Evolutionary conservation across 2,113 vertebrate genomes (phyloP).

Genomic region (Nymphicus hollandicus): DNA sequence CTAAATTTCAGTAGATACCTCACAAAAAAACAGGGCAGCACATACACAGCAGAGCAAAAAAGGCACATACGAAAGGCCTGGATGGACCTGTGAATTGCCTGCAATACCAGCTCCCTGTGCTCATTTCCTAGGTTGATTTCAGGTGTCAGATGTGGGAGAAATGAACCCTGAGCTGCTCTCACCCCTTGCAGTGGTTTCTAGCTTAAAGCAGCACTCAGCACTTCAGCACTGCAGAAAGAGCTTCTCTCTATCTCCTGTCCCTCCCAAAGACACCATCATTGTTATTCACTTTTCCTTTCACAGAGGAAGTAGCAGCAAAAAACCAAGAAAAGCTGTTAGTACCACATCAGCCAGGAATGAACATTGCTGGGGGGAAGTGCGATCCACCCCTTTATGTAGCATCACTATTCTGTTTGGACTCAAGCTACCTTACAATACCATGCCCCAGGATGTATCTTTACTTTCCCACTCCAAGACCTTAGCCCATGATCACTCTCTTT

Average conservation of each 20-base stretch:
- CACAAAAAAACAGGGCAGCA: not conserved
- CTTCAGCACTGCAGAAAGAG: rapidly evolving
- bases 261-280: not conserved
- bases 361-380: not conserved
- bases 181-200: not conserved
- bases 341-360: not conserved
- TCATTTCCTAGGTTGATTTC: not conserved
- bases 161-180: not conserved
- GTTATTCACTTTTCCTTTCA: not conserved
- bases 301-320: not conserved
- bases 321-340: not conserved
- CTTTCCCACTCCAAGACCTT: not conserved
- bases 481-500: not conserved
- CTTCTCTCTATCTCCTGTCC: not conserved
- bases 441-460: not conserved
- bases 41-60: not conserved
- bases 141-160: not conserved
- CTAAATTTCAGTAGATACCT: not conserved
- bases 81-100: not conserved
- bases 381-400: not conserved
- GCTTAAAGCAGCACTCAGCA: not conserved
- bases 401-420: not conserved
- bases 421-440: not conserved
- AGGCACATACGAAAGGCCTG: not conserved
- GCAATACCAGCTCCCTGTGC: not conserved